A percentile compares a stretch with the other conserved stretches of the same genome.
phyloP scores from a whole-genome alignment of 2,888 invertebrate genomes.

The Lasioglossum calceatum region DNA sequence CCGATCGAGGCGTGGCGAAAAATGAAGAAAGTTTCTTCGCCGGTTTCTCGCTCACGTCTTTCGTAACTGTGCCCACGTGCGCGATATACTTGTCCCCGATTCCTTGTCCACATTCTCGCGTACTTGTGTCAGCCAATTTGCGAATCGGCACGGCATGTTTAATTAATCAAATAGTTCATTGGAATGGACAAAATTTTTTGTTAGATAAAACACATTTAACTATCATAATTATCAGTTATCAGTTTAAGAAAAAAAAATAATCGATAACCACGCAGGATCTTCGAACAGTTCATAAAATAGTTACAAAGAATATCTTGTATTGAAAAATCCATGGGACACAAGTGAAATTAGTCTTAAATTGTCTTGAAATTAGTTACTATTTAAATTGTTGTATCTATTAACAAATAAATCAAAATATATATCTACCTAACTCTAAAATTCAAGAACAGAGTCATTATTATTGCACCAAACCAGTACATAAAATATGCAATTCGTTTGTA shows the following conservation, averaged over 20 bases:
- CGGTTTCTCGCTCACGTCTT: constrained; percentile 62
- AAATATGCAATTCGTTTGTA: background rate
- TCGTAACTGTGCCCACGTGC: constrained; percentile 75
- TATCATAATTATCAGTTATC: background rate
- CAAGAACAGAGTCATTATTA: background rate
- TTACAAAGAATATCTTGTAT: background rate
- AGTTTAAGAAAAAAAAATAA: background rate
- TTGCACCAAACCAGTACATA: background rate
- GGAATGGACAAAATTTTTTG: background rate
- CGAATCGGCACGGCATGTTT: constrained; percentile 13
- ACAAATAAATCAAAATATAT: no score
- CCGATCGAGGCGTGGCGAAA: constrained; percentile 74
- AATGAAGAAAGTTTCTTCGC: constrained; percentile 82
- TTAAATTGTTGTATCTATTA: background rate
- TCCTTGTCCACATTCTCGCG: constrained; percentile 37
- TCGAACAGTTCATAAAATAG: background rate
- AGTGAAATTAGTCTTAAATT: no score
- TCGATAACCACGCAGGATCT: background rate
- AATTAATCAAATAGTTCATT: background rate
- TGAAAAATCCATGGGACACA: background rate
- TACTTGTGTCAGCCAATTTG: background rate
- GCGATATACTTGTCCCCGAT: constrained; percentile 68
- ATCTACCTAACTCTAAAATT: background rate
- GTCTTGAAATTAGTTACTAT: background rate
- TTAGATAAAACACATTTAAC: background rate